These are phyloP conservation scores for Nomia melanderi DNA, from an alignment of 1,140 invertebrate genomes.

Conservation along the genomic window DNA sequence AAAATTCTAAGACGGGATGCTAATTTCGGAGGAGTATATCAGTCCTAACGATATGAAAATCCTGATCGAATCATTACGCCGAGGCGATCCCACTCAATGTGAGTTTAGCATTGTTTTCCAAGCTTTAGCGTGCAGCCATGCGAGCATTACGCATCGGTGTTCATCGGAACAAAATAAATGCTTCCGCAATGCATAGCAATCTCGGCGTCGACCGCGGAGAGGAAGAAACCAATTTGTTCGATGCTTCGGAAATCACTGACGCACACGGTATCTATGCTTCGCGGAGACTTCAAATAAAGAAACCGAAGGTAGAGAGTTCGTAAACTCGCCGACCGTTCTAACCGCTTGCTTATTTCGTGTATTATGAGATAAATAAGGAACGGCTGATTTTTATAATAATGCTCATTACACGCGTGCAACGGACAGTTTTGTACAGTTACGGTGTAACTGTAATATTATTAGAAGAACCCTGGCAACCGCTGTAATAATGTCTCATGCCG, in stretches of 20 bases:
- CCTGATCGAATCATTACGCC: not conserved
- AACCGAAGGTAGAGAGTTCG: not conserved
- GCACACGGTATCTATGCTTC: not conserved
- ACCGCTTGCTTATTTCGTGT: not conserved
- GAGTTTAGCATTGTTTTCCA: not conserved
- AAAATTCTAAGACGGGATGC: too few species aligned
- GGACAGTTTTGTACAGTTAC: too few species aligned
- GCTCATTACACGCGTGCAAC: too few species aligned
- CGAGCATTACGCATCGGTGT: slow-evolving; percentile 8
- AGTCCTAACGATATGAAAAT: not conserved
- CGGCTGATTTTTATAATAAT: too few species aligned
- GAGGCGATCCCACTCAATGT: not conserved
- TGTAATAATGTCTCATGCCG: too few species aligned
- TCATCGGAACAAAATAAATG: slow-evolving; percentile 34
- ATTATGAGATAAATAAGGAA: too few species aligned
- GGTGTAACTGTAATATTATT: too few species aligned
- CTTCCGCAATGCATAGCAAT: slow-evolving; percentile 33
- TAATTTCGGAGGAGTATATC: too few species aligned
- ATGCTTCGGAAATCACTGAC: slow-evolving; percentile 32
- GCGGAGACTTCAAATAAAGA: not conserved
- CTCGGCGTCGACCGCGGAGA: slow-evolving; percentile 12
- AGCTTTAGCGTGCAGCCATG: not conserved
- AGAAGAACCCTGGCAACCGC: too few species aligned
- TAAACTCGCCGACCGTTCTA: not conserved
- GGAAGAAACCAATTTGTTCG: slow-evolving; percentile 39